Evolutionary conservation across 1,140 invertebrate species (phyloP).

Genomic region (Microvelia longipes): DNA sequence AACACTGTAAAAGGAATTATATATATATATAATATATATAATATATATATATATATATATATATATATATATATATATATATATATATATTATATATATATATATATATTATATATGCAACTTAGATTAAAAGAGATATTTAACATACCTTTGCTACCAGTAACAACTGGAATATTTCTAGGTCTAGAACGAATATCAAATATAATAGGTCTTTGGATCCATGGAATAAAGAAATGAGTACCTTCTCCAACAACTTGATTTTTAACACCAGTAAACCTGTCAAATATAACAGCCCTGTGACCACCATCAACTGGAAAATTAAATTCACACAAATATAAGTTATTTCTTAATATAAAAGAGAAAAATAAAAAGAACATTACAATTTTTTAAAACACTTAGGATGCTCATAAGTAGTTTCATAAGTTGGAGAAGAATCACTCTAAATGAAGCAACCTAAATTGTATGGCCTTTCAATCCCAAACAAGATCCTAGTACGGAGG

Average conservation of each 20-base stretch:
- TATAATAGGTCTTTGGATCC: conserved; percentile 93
- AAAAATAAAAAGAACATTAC: background rate
- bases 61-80: too few relatives aligned
- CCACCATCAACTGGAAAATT: conserved; percentile 87
- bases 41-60: too few relatives aligned
- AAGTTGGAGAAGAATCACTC: background rate
- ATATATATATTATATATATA: too few relatives aligned
- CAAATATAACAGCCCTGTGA: conserved; percentile 96
- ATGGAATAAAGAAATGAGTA: conserved; percentile 97
- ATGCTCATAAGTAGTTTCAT: background rate
- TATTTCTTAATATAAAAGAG: background rate
- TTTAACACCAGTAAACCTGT: conserved; percentile 92
- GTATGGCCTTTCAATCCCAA: too few relatives aligned
- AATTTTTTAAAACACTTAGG: too few relatives aligned
- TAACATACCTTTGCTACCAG: conserved; percentile 95
- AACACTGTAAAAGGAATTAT: too few relatives aligned
- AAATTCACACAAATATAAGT: conserved; percentile 6
- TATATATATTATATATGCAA: too few relatives aligned
- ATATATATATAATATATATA: too few relatives aligned
- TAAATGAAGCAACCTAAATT: too few relatives aligned
- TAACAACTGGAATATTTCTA: conserved; percentile 90
- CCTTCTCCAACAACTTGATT: conserved; percentile 88
- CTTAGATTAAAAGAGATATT: too few relatives aligned
- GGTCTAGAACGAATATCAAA: conserved; percentile 94
- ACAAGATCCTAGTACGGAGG: too few relatives aligned